A percentile compares a stretch with the other conserved stretches of the same genome.
Evolutionary conservation across 2,113 vertebrate species (phyloP).

Genomic region (Orycteropus afer): DNA sequence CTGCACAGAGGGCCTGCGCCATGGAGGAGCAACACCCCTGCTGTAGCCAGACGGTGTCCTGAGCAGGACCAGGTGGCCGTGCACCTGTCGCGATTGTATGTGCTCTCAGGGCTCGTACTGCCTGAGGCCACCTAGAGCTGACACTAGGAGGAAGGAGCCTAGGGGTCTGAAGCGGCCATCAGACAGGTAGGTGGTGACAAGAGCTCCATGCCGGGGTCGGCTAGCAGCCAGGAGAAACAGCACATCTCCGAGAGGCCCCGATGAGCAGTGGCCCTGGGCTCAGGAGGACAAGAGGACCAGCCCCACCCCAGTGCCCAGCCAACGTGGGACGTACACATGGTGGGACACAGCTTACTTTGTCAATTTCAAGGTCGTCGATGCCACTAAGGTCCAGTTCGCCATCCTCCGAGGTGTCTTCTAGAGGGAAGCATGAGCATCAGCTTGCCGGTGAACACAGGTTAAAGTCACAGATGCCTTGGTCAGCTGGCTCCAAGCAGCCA

Average conservation of each 20-base stretch:
- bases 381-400: constrained; percentile 97
- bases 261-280: background rate
- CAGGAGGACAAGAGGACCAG: background rate
- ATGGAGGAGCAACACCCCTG: too few relatives aligned
- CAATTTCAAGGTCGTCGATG: constrained; percentile 96
- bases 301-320: background rate
- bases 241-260: background rate
- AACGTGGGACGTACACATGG: background rate
- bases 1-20: too few relatives aligned
- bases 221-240: background rate
- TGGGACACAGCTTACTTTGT: constrained; percentile 88
- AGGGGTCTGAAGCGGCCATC: background rate
- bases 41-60: too few relatives aligned
- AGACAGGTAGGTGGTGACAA: background rate
- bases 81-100: too few relatives aligned
- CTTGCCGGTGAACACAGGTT: background rate
- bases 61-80: too few relatives aligned
- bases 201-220: background rate
- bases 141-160: background rate
- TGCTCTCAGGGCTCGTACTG: too few relatives aligned
- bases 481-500: too few relatives aligned
- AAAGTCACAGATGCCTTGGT: background rate
- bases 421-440: constrained; percentile 44
- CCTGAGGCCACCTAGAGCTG: background rate
- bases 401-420: constrained; percentile 88